phyloP scores from a whole-genome alignment of 2,888 invertebrate genomes.

The Melanostoma scalare region DNA sequence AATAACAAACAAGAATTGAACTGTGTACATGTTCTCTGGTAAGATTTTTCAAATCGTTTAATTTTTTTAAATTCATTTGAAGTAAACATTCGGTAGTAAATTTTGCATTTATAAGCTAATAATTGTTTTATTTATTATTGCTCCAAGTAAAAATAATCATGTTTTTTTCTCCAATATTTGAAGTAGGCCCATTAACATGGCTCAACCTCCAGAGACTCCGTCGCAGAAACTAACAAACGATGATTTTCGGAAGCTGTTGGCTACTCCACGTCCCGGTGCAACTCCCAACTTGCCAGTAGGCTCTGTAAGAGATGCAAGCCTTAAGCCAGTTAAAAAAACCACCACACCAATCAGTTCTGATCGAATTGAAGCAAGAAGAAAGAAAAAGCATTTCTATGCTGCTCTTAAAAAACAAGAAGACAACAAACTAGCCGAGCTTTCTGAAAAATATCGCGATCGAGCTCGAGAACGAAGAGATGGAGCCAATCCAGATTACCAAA shows the following conservation, averaged over 20 bases:
- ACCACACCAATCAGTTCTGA: constrained; percentile 69
- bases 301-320: constrained; percentile 55
- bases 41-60: no score
- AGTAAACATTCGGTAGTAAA: no score
- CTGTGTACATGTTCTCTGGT: no score
- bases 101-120: no score
- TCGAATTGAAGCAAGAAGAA: constrained; percentile 82
- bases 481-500: constrained; percentile 89
- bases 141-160: no score
- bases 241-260: constrained; percentile 96
- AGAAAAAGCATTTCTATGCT: constrained; percentile 97
- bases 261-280: constrained; percentile 94
- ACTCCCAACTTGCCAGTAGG: constrained; percentile 43
- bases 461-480: constrained; percentile 96
- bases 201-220: constrained; percentile 81
- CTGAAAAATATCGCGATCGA: constrained; percentile 95
- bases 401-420: constrained; percentile 97
- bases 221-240: constrained; percentile 96
- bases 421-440: constrained; percentile 95
- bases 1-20: no score
- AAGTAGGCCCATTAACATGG: constrained; percentile 23
- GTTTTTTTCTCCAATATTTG: neutral
- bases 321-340: constrained; percentile 56
- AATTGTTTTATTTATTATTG: no score
- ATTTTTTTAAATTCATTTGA: no score